Percentiles rank a stretch among this genome's conserved stretches.
Conservation (phyloP, 2,113 vertebrate genomes). For the Sphaerodactylus townsendi region DNA sequence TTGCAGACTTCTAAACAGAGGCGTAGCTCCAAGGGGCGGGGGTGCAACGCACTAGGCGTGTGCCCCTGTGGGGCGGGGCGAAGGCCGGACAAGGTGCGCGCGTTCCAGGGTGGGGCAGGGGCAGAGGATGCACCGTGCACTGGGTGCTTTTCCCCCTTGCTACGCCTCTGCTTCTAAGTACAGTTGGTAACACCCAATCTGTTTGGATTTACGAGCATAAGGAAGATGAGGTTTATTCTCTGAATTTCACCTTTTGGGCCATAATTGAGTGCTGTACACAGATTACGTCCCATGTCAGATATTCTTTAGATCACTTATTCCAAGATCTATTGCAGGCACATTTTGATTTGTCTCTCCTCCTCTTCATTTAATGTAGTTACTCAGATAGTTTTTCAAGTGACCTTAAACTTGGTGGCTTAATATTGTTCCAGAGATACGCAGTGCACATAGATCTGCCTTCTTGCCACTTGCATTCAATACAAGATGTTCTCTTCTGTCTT, state of each 20-base stretch:
- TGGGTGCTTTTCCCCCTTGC: too few relatives aligned
- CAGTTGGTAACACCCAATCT: not conserved
- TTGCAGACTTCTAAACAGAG: not conserved
- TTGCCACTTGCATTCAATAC: not conserved
- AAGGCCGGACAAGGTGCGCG: too few relatives aligned
- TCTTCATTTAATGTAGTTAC: not conserved
- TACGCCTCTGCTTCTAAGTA: too few relatives aligned
- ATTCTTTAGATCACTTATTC: not conserved
- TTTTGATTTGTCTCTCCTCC: not conserved
- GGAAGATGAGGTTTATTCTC: not conserved
- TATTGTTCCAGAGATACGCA: not conserved
- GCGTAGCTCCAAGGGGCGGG: too few relatives aligned
- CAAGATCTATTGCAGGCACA: not conserved
- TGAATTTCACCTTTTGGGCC: not conserved
- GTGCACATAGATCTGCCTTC: not conserved
- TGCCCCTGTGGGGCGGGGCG: too few relatives aligned
- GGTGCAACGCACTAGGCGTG: too few relatives aligned
- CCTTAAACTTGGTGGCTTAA: not conserved
- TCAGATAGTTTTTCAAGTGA: not conserved
- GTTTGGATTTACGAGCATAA: too few relatives aligned
- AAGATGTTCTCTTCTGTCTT: not conserved
- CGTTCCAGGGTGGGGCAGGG: too few relatives aligned
- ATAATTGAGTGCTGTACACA: not conserved
- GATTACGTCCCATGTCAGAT: not conserved
- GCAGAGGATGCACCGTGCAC: too few relatives aligned